Conservation (phyloP, 37 sponge, comb jelly and placozoan genomes). For the Halichondria panicea region DNA sequence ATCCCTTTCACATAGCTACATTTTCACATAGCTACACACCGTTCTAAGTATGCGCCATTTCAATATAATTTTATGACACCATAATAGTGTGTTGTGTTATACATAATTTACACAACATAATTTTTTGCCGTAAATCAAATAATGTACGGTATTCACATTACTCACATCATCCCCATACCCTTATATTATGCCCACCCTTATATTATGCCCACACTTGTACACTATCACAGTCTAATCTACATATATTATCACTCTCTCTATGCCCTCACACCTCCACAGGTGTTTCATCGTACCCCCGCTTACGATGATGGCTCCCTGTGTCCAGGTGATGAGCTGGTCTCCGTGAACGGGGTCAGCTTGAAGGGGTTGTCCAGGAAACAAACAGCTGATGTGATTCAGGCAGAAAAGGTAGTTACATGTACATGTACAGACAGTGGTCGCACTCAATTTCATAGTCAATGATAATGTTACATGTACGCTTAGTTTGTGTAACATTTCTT, state of each 20-base stretch:
- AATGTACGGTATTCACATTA: background rate
- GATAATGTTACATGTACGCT: background rate
- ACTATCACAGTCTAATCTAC: background rate
- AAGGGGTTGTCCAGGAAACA: slow-evolving; percentile 80
- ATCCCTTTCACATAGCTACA: no score
- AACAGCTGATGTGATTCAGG: slow-evolving; percentile 86
- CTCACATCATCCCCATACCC: background rate
- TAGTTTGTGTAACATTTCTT: background rate
- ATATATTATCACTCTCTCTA: background rate
- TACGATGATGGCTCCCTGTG: slow-evolving; percentile 80
- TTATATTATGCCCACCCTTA: background rate
- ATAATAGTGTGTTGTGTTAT: background rate
- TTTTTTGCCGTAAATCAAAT: background rate
- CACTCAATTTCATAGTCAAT: background rate
- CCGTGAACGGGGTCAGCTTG: slow-evolving; percentile 66
- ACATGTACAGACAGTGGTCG: background rate
- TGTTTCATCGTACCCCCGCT: slow-evolving; percentile 96
- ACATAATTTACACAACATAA: background rate
- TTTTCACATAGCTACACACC: no score
- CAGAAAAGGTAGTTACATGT: slow-evolving; percentile 50
- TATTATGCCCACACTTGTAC: background rate
- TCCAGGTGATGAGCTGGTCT: slow-evolving; percentile 90
- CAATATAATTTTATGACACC: background rate
- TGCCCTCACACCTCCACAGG: slow-evolving; percentile 25
- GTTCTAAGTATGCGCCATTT: no score